phyloP scores from a whole-genome alignment of 2,888 invertebrate genomes.

The Oconnorella tubifera region DNA sequence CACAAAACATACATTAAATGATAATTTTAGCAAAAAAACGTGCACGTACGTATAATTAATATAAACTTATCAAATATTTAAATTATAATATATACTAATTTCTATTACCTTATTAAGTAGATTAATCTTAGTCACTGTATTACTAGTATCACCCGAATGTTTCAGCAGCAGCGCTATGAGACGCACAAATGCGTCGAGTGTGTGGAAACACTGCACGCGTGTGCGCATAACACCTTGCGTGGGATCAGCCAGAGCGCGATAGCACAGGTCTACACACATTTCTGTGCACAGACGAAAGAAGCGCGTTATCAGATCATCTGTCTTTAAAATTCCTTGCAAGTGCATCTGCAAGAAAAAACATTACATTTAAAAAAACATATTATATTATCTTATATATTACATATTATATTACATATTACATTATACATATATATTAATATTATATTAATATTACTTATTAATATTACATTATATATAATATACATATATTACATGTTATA shows the following conservation, averaged over 20 bases:
- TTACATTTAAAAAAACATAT: too few species aligned
- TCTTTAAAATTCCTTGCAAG: constrained; percentile 88
- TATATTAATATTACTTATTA: background rate
- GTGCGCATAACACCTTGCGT: constrained; percentile 39
- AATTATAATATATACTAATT: too few species aligned
- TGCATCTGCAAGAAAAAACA: constrained; percentile 73
- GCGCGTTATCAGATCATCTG: constrained; percentile 92
- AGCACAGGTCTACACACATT: constrained; percentile 91
- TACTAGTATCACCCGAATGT: constrained; percentile 62
- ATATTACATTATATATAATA: background rate
- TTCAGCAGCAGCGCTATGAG: constrained; percentile 91
- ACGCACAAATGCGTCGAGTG: constrained; percentile 90
- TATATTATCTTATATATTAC: too few species aligned
- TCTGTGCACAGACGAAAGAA: constrained; percentile 96
- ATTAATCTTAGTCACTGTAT: constrained; percentile 93
- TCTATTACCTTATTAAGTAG: constrained; percentile 90
- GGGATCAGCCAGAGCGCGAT: constrained; percentile 75
- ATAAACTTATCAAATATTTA: too few species aligned
- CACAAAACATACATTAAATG: too few species aligned
- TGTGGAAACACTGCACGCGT: constrained; percentile 74
- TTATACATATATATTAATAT: too few species aligned
- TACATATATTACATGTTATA: too few species aligned
- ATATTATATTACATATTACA: too few species aligned
- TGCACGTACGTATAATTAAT: too few species aligned
- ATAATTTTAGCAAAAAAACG: too few species aligned